Evolutionary conservation across 1,140 invertebrate species (phyloP), one percentile per base, ranked within the genome.

Genomic region (Bilobella aurantiaca): DNA sequence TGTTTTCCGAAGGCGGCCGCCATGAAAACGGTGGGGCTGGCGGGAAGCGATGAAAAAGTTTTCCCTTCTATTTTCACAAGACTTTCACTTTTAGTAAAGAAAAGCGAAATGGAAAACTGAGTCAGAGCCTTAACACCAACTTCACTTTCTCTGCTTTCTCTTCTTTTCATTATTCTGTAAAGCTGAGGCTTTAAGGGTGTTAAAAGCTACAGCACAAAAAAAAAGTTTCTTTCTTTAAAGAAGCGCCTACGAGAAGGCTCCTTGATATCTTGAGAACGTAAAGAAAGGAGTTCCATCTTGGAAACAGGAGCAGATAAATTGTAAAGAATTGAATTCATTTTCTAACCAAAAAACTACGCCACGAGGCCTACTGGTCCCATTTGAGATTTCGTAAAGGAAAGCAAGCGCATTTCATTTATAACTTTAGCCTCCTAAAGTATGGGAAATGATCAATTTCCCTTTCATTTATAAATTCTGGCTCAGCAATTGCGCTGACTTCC

Each of bases 381-480:
- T n/a, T n/a, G n/a, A n/a, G n/a, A n/a, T n/a, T n/a, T n/a, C n/a
- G n/a, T n/a, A n/a, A n/a, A n/a, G n/a, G n/a, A n/a, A n/a, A n/a
- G n/a, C n/a, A n/a, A n/a, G n/a, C n/a, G n/a, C n/a, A n/a, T n/a
- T n/a, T n/a, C n/a, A n/a, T n/a, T n/a, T n/a, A n/a, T n/a, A n/a
- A n/a, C n/a, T n/a, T n/a, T n/a, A n/a, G n/a, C n/a, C n/a, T n/a
- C 23, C 23, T 53, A 5, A 53, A 16, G 49, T 53, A 18, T 5
- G 23, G 49, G 49, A 53, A 53, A 53, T 53, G 49, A 53, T 53
- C 49, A 53, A 53, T 53, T 53, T 53, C 49, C n/a, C 34, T 42
- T 18, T 18, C 34, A 53, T 16, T 53, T 53, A 53, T 53, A 53
- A 23, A 53, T 12, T 23, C 23, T 5, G 21, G 25, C 12, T 23